Evolutionary conservation across 2,113 vertebrate genomes (phyloP).

Genomic region (Noctilio leporinus): DNA sequence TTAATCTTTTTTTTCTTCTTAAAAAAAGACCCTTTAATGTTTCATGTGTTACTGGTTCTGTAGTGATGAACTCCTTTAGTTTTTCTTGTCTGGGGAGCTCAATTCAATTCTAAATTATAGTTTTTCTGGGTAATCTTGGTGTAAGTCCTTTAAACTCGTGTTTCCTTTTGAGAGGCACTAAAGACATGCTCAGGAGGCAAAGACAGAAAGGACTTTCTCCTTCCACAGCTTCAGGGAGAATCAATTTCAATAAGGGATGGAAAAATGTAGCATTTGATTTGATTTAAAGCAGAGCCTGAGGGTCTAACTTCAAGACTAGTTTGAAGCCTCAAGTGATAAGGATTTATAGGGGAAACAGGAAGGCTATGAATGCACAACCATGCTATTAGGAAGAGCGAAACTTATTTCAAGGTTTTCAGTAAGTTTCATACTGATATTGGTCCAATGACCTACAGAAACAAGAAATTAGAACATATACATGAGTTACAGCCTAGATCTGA

Average conservation of each 20-base stretch:
- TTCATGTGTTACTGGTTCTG: too few relatives aligned
- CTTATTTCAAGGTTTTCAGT: conserved; percentile 34
- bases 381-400: background rate
- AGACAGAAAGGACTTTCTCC: conserved; percentile 25
- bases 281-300: conserved; percentile 60
- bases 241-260: conserved; percentile 48
- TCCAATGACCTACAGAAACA: background rate
- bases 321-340: conserved; percentile 38
- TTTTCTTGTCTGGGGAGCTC: too few relatives aligned
- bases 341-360: background rate
- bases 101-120: too few relatives aligned
- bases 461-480: background rate
- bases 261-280: conserved; percentile 59
- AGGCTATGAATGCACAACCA: conserved; percentile 17
- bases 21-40: too few relatives aligned
- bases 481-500: background rate
- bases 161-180: background rate
- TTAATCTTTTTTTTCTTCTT: too few relatives aligned
- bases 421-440: background rate
- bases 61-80: too few relatives aligned
- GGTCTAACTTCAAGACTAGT: conserved; percentile 36
- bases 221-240: conserved; percentile 52
- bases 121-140: too few relatives aligned
- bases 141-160: background rate
- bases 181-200: conserved; percentile 6